Percentiles rank a stretch among this genome's conserved stretches.
Conservation (phyloP, 2,888 invertebrate species). For the Amiota communis region DNA sequence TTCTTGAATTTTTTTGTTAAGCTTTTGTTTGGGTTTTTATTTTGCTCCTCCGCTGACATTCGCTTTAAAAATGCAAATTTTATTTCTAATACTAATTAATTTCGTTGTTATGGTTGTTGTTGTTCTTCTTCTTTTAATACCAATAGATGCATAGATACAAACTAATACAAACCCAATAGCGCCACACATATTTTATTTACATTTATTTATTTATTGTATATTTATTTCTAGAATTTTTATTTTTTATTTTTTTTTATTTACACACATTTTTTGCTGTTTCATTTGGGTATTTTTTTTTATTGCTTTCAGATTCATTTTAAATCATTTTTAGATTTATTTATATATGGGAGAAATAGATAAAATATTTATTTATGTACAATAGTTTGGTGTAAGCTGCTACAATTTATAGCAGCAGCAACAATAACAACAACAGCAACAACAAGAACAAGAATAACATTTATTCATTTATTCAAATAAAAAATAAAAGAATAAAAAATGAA, state of each 20-base stretch:
- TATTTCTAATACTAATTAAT: neutral
- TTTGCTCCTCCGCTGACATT: conserved; percentile 26
- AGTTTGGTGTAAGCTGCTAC: conserved; percentile 3
- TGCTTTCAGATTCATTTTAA: neutral
- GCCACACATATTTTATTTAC: neutral
- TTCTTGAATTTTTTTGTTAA: conserved; percentile 33
- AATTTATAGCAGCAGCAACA: neutral
- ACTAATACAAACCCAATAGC: neutral
- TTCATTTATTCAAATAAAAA: neutral
- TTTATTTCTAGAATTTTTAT: neutral
- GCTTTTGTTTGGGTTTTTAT: conserved; percentile 24
- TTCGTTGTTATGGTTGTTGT: neutral
- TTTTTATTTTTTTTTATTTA: neutral
- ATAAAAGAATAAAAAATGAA: neutral
- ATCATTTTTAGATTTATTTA: conserved; percentile 15
- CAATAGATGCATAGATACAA: neutral
- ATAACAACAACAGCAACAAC: neutral
- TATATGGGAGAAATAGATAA: neutral
- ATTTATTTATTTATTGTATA: conserved; percentile 10
- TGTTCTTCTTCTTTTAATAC: neutral
- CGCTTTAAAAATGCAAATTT: conserved; percentile 15
- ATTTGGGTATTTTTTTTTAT: neutral
- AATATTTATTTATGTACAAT: conserved; percentile 9
- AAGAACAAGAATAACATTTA: neutral
- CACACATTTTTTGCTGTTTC: neutral